Percentiles rank a stretch among this genome's conserved stretches.
phyloP scores from a whole-genome alignment of 92 coral and sea anemone species.

The Porites rus region DNA sequence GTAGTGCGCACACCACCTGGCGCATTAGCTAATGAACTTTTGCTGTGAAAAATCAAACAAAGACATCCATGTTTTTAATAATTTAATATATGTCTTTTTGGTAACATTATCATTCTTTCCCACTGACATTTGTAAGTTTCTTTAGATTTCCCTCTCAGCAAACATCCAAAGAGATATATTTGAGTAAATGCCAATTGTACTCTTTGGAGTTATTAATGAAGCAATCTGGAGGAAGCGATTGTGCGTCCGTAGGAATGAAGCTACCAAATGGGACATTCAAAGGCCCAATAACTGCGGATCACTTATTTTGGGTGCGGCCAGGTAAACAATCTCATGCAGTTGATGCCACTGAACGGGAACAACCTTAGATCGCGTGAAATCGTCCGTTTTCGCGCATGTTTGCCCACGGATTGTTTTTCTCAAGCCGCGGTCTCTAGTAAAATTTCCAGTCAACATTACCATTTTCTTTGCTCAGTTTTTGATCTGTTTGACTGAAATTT shows the following conservation, averaged over 20 bases:
- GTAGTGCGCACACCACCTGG: too few species aligned
- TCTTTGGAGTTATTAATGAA: constrained; percentile 67
- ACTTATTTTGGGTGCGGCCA: constrained; percentile 80
- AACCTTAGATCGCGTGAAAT: too few species aligned
- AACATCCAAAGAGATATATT: constrained; percentile 56
- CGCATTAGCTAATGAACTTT: neutral
- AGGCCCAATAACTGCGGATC: constrained; percentile 54
- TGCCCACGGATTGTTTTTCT: too few species aligned
- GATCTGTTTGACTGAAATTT: too few species aligned
- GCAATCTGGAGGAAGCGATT: constrained; percentile 49
- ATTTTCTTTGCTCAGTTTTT: too few species aligned
- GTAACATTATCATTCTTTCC: too few species aligned
- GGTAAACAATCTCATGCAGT: constrained; percentile 30
- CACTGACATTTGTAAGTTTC: neutral
- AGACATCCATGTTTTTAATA: too few species aligned
- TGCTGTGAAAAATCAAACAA: neutral
- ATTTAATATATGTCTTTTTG: too few species aligned
- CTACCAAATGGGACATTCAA: constrained; percentile 78
- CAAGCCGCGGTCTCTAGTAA: too few species aligned
- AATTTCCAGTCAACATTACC: too few species aligned
- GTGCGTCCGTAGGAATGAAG: constrained; percentile 82
- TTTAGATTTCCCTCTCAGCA: constrained; percentile 48
- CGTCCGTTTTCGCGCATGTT: too few species aligned
- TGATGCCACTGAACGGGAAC: too few species aligned
- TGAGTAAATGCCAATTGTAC: constrained; percentile 73